phyloP scores from a whole-genome alignment of 1,140 invertebrate species.

The Eubasilissa regina region DNA sequence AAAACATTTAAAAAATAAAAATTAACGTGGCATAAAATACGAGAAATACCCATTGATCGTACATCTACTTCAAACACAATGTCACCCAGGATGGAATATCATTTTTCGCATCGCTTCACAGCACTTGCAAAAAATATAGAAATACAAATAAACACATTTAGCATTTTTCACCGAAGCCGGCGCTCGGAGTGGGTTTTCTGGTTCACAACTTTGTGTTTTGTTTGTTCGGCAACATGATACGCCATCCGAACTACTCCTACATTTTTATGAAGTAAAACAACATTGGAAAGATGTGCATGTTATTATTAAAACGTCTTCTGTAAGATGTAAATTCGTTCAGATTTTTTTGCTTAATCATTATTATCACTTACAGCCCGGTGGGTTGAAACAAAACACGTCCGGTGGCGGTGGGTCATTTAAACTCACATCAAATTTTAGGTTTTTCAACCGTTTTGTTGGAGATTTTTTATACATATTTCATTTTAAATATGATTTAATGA shows the following conservation, averaged over 20 bases:
- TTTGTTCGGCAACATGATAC: neutral
- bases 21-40: too few relatives aligned
- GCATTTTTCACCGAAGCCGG: neutral
- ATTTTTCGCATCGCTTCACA: neutral
- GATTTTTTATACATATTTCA: too few relatives aligned
- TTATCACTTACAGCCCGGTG: neutral
- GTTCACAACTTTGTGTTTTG: constrained; percentile 20
- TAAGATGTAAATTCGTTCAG: too few relatives aligned
- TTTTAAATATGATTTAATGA: too few relatives aligned
- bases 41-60: too few relatives aligned
- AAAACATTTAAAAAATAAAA: too few relatives aligned
- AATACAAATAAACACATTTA: neutral
- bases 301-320: neutral
- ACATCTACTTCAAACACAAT: too few relatives aligned
- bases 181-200: neutral
- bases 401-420: too few relatives aligned
- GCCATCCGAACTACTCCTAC: neutral
- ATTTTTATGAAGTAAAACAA: too few relatives aligned
- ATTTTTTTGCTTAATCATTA: neutral
- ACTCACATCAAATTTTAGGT: too few relatives aligned
- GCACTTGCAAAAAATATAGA: neutral
- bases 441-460: too few relatives aligned
- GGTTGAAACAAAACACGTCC: neutral
- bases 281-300: neutral
- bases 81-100: neutral